These are phyloP conservation scores for Agrotis clavis DNA, from an alignment of 2,888 invertebrate genomes.

Conservation along the genomic window DNA sequence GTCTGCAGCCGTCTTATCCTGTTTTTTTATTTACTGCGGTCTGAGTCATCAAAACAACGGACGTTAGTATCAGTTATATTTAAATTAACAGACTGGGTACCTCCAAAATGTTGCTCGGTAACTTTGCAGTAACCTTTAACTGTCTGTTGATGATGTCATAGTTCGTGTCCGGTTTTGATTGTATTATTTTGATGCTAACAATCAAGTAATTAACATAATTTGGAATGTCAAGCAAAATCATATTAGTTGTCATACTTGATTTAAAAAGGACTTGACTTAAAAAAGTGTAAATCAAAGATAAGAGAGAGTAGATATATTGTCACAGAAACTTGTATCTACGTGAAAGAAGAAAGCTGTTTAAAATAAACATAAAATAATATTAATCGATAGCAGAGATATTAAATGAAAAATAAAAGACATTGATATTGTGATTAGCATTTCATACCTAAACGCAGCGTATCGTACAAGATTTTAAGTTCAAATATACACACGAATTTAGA, in stretches of 20 bases:
- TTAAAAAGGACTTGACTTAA: too few relatives aligned
- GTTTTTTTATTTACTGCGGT: not conserved
- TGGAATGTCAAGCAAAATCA: constrained; percentile 18
- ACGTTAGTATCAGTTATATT: not conserved
- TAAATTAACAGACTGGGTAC: constrained; percentile 10
- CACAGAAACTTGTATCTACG: not conserved
- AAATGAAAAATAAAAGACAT: too few relatives aligned
- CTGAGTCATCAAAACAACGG: not conserved
- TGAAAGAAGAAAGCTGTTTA: not conserved
- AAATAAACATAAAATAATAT: too few relatives aligned
- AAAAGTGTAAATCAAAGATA: not conserved
- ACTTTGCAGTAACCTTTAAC: constrained; percentile 63
- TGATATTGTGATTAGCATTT: not conserved
- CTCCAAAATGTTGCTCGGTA: constrained; percentile 34
- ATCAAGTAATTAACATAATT: constrained; percentile 53
- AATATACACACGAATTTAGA: constrained; percentile 11
- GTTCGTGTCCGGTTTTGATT: constrained; percentile 66
- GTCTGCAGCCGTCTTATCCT: not conserved
- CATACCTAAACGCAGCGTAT: too few relatives aligned
- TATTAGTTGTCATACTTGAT: constrained; percentile 19
- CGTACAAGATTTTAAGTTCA: too few relatives aligned
- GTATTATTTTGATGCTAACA: constrained; percentile 55
- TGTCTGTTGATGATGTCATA: constrained; percentile 69
- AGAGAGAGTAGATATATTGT: not conserved
- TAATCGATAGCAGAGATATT: too few relatives aligned